A percentile compares a stretch with the other conserved stretches of the same genome.
Evolutionary conservation across 2,797 vertebrate genomes (phyloP).

Genomic region (Cheirogaleus major): DNA sequence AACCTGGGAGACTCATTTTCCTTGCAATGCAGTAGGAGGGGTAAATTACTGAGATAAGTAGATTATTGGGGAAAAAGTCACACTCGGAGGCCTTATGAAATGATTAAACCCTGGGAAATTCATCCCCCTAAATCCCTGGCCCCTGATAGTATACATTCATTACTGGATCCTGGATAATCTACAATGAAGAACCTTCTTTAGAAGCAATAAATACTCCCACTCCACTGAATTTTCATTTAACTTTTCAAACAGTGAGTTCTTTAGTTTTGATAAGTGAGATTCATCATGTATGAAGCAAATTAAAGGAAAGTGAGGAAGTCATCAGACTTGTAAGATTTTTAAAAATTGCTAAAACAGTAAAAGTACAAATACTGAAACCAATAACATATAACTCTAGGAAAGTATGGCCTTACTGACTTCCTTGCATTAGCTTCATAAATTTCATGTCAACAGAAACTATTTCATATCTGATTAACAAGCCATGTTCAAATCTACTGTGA

Average conservation of each 20-base stretch:
- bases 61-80: constrained; percentile 89
- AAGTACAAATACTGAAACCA: neutral
- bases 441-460: neutral
- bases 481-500: neutral
- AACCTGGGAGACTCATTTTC: constrained; percentile 87
- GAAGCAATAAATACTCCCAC: constrained; percentile 55
- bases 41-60: constrained; percentile 88
- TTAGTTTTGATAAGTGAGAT: constrained; percentile 6
- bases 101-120: constrained; percentile 90
- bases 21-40: constrained; percentile 81
- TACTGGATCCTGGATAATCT: constrained; percentile 74
- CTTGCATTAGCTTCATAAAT: neutral
- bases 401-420: neutral
- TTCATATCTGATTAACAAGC: neutral
- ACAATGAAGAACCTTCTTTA: constrained; percentile 72
- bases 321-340: neutral
- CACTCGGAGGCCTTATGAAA: constrained; percentile 87
- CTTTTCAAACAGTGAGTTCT: constrained; percentile 42
- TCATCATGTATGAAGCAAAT: neutral
- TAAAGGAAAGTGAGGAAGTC: neutral
- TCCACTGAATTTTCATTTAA: constrained; percentile 54
- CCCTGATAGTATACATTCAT: constrained; percentile 81
- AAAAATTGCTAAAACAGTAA: neutral
- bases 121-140: constrained; percentile 83
- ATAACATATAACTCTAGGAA: neutral